phyloP scores from a whole-genome alignment of 2,797 vertebrate genomes.

The Sus cebifrons region DNA sequence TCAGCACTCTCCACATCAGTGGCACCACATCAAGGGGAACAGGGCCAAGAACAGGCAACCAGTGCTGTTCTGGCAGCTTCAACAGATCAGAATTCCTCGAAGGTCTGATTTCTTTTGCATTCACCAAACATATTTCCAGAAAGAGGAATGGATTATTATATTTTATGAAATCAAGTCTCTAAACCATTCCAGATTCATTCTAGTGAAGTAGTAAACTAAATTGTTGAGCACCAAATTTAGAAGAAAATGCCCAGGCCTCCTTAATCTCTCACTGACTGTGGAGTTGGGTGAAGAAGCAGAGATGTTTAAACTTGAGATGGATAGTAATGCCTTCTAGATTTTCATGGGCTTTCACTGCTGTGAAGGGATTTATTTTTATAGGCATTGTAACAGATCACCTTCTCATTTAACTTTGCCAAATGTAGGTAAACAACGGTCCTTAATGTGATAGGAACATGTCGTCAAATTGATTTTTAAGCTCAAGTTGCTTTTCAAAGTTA shows the following conservation, averaged over 20 bases:
- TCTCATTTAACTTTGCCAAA: conserved; percentile 57
- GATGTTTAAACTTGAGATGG: background rate
- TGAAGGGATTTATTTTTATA: conserved; percentile 69
- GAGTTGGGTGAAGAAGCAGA: background rate
- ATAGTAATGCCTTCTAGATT: background rate
- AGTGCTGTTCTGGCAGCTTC: background rate
- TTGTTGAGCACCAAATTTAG: background rate
- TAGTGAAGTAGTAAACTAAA: background rate
- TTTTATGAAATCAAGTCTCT: conserved; percentile 1
- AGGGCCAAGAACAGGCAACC: background rate
- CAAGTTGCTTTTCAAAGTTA: conserved; percentile 60
- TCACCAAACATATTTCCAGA: background rate
- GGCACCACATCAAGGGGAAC: background rate
- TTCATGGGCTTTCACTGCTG: background rate
- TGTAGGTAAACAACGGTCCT: conserved; percentile 36
- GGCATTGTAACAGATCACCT: conserved; percentile 31
- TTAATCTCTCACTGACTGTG: background rate
- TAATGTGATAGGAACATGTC: conserved; percentile 34
- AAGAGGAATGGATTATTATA: conserved; percentile 2
- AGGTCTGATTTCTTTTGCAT: background rate
- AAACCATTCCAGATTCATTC: background rate
- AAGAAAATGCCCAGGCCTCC: background rate
- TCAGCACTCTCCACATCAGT: background rate
- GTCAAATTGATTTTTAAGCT: conserved; percentile 74
- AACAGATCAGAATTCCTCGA: background rate